Evolutionary conservation across 2,888 invertebrate species (phyloP), one percentile per base, ranked within the genome.

Genomic region (Andrena fulva): DNA sequence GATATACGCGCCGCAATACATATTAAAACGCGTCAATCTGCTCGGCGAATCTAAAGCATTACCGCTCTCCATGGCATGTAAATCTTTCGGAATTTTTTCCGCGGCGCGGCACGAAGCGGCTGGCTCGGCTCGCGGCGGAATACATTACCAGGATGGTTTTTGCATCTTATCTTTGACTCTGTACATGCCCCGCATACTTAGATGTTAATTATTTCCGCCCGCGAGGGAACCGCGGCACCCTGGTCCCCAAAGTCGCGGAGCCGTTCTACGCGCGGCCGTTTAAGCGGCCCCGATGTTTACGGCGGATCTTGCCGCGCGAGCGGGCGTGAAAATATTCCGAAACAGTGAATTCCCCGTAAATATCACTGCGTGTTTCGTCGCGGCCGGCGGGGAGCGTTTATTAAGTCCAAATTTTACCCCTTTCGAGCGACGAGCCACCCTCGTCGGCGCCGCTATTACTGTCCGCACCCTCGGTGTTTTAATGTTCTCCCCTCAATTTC

Each of bases 381-480:
- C 84, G 35, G 35, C 24, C 24, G 66, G 77, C 78, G 80, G 81
- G 77, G 81, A 81, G 78, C 75, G 81, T 88, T 88, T 87, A 88
- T 89, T 89, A 89, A 89, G 85, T 85, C 80, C 84, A 79, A 87
- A 89, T 89, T 88, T 87, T 85, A 88, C 88, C 88, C 88, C 87
- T 89, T 86, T 87, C 79, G 75, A 82, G 62, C 77, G 77, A 82
- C 73, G 76, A 79, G 85, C 82, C 84, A 76, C 85, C 89, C 89
- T 84, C 85, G 84, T 83, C 89, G 88, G 87, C 90, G 88, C 90
- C 90, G 85, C 85, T 89, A 87, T 79, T 82, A 87, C 87, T 86
- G 89, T 91, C 87, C 88, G 90, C 89, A 91, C 91, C 91, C 91
- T 91, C 87, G 78, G 87, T 85, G 89, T 89, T 91, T 92, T 89